These are phyloP conservation scores for Hiodon tergisus DNA, from an alignment of 2,113 vertebrate genomes.

Conservation along the genomic window DNA sequence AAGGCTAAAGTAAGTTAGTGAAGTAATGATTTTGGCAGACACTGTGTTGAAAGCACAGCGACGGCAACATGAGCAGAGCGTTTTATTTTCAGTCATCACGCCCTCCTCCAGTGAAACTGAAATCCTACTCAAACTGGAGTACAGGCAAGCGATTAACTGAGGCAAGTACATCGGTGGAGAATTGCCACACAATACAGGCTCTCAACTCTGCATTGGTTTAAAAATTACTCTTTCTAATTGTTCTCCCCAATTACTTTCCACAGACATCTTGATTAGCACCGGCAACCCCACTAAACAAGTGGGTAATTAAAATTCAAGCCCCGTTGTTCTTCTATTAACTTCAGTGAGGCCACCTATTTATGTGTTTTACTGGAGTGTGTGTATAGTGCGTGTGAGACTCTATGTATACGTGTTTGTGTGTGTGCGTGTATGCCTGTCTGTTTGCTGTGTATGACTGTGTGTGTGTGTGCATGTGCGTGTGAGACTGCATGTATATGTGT, in stretches of 20 bases:
- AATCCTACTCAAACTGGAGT: background rate
- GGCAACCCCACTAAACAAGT: slow-evolving; percentile 17
- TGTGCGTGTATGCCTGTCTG: too few species aligned
- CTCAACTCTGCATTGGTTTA: slow-evolving; percentile 6
- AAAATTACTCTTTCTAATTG: slow-evolving; percentile 15
- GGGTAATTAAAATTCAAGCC: slow-evolving; percentile 18
- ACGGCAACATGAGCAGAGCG: background rate
- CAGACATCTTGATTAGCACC: slow-evolving; percentile 13
- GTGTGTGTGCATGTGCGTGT: too few species aligned
- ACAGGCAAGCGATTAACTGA: background rate
- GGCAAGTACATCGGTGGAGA: background rate
- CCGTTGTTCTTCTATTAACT: background rate
- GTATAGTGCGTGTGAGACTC: too few species aligned
- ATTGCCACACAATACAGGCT: slow-evolving; percentile 8
- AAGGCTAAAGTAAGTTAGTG: background rate
- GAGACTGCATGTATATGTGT: too few species aligned
- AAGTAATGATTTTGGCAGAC: slow-evolving; percentile 21
- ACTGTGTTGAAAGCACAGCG: background rate
- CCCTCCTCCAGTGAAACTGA: background rate
- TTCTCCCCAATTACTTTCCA: slow-evolving; percentile 16
- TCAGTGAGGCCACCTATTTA: too few species aligned
- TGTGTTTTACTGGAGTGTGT: too few species aligned
- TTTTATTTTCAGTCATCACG: background rate
- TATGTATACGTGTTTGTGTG: too few species aligned
- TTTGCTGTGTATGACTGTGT: too few species aligned